Percentiles rank a stretch among this genome's conserved stretches.
phyloP scores from a whole-genome alignment of 53 echinoderm and acorn worm species.

The Mesocentrotus franciscanus region DNA sequence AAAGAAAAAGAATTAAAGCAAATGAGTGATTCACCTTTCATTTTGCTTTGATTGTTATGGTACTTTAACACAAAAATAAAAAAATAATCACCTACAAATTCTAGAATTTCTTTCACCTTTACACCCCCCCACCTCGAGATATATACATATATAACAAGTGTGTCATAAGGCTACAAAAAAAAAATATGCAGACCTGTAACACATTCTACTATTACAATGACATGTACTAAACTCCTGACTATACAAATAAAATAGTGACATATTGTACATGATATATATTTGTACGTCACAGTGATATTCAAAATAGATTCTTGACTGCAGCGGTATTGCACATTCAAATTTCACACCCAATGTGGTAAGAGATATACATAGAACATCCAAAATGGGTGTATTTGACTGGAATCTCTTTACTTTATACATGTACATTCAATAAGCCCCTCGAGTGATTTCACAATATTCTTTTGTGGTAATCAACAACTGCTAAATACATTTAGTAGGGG shows the following conservation, averaged over 20 bases:
- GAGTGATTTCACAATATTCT: background rate
- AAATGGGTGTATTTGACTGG: background rate
- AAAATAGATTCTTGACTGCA: conserved; percentile 4
- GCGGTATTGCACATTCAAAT: background rate
- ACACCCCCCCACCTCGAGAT: too few relatives aligned
- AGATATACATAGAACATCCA: background rate
- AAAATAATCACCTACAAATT: too few relatives aligned
- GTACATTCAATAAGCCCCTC: background rate
- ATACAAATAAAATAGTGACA: background rate
- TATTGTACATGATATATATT: background rate
- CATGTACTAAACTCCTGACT: background rate
- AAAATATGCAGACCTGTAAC: background rate
- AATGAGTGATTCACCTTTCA: too few relatives aligned
- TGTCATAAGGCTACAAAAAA: background rate
- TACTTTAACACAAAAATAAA: too few relatives aligned
- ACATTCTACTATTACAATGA: background rate
- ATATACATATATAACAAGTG: too few relatives aligned
- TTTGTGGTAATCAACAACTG: background rate
- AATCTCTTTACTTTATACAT: background rate
- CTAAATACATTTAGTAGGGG: background rate
- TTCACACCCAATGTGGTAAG: background rate
- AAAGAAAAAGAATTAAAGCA: too few relatives aligned
- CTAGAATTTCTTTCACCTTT: too few relatives aligned
- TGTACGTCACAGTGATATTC: background rate
- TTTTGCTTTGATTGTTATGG: too few relatives aligned